Conservation (phyloP, 2,113 vertebrate species). For the Perca schrenkii region DNA sequence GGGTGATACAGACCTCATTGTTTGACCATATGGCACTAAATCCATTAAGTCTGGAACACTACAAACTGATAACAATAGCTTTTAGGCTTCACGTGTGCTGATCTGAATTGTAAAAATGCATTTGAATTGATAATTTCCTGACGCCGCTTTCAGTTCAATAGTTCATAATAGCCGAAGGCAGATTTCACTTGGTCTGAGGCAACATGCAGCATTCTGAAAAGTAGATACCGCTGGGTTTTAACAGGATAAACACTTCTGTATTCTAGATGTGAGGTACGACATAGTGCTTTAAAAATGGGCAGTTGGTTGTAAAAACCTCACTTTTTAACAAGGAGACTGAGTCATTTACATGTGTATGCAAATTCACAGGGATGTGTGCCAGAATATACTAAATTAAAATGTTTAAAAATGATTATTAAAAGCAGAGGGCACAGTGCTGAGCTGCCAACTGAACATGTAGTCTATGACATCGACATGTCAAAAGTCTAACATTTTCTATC, state of each 20-base stretch:
- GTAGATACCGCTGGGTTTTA: not conserved
- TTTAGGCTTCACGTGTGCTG: not conserved
- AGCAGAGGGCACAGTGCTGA: not conserved
- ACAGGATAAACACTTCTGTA: not conserved
- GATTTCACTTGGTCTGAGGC: slow-evolving; percentile 2
- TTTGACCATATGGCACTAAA: not conserved
- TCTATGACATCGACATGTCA: not conserved
- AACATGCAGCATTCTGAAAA: not conserved
- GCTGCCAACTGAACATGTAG: not conserved
- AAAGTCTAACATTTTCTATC: too few relatives aligned
- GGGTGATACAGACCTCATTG: not conserved
- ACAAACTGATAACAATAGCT: not conserved
- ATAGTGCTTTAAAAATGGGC: not conserved
- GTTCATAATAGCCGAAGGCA: not conserved
- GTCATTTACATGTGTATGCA: not conserved
- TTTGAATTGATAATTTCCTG: slow-evolving; percentile 15
- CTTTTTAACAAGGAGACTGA: not conserved
- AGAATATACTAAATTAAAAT: not conserved
- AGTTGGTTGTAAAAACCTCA: not conserved
- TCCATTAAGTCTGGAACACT: not conserved
- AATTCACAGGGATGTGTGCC: not conserved
- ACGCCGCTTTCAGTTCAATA: slow-evolving; percentile 16
- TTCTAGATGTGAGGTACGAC: not conserved
- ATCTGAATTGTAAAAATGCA: slow-evolving; percentile 27
- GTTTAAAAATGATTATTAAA: not conserved